Percentiles rank a stretch among this genome's conserved stretches.
These are phyloP conservation scores for Cactoblastis cactorum DNA, from an alignment of 2,888 invertebrate species.

Conservation along the genomic window DNA sequence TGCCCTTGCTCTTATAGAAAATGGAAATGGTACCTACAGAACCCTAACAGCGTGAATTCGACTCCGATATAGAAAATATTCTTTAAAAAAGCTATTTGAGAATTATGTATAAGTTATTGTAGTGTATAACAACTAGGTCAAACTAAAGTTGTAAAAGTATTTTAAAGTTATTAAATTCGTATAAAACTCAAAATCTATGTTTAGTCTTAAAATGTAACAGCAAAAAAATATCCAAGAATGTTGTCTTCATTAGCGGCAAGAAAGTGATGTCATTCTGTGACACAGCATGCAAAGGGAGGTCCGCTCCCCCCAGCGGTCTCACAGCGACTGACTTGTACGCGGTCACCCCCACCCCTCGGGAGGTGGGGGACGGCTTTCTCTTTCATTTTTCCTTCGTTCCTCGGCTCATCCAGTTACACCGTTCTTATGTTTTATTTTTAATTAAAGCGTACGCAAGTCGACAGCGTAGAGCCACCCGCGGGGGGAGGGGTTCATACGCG, in stretches of 20 bases:
- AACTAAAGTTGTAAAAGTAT: constrained; percentile 32
- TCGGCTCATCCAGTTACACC: constrained; percentile 80
- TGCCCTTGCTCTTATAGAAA: too few relatives aligned
- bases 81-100: too few relatives aligned
- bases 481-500: constrained; percentile 64
- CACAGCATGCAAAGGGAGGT: constrained; percentile 62
- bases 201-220: constrained; percentile 18
- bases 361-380: constrained; percentile 74
- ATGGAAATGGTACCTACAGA: too few relatives aligned
- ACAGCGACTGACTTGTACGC: constrained; percentile 69
- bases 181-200: constrained; percentile 33
- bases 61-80: too few relatives aligned
- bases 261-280: constrained; percentile 78
- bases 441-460: constrained; percentile 80
- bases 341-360: constrained; percentile 48
- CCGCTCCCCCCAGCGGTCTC: constrained; percentile 64
- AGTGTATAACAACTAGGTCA: constrained; percentile 18
- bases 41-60: too few relatives aligned
- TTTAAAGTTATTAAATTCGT: neutral
- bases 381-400: constrained; percentile 80
- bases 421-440: constrained; percentile 81
- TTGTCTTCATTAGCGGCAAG: constrained; percentile 78
- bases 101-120: constrained; percentile 16
- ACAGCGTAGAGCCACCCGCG: constrained; percentile 74
- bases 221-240: constrained; percentile 66